Evolutionary conservation across 2,888 invertebrate species (phyloP), one percentile per base, ranked within the genome.

Genomic region (Melolontha melolontha): DNA sequence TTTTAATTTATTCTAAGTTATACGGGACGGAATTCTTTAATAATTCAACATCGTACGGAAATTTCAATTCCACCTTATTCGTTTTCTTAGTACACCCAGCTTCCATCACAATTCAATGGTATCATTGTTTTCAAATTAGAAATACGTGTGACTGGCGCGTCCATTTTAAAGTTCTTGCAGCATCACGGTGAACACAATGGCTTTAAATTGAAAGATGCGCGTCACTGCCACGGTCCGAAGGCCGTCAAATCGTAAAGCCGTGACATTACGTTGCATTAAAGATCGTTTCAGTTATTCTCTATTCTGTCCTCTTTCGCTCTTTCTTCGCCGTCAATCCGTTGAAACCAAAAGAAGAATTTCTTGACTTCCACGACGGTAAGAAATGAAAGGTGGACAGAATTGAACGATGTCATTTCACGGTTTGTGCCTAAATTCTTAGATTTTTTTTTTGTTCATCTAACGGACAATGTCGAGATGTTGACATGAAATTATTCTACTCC

Each of bases 261-360:
- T 34, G 51, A 52, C 51, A 52, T 52, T 52, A 52, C 39, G 51
- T 52, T 52, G 51, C 39, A 34, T 52, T 52, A 52, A 52, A 52
- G 51, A 39, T 12, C 34, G 34, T 39, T 52, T 50, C 49, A 50
- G 49, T 50, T 50, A 50, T 50, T 52, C 51, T 52, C 51, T 39
- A 29, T 10, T 10, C 14, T 12, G 51, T 14, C 14, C n/a, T 29
- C 11, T 14, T 12, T 52, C n/a, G 14, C 29, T 39, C 34, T 29
- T 29, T 14, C 14, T 7, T n/a, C 10, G 10, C 2, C 10, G 14
- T 14, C 29, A 10, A 14, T 29, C 29, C 51, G 12, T 14, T 34
- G 34, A 52, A 52, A 12, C 12, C 7, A 52, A 49, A 22, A 17
- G 17, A 7, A 12, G 17, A 7, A 12, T 11, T 34, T 34, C 11